Evolutionary conservation across 2,888 invertebrate genomes (phyloP).

Genomic region (Eilema griseolum): DNA sequence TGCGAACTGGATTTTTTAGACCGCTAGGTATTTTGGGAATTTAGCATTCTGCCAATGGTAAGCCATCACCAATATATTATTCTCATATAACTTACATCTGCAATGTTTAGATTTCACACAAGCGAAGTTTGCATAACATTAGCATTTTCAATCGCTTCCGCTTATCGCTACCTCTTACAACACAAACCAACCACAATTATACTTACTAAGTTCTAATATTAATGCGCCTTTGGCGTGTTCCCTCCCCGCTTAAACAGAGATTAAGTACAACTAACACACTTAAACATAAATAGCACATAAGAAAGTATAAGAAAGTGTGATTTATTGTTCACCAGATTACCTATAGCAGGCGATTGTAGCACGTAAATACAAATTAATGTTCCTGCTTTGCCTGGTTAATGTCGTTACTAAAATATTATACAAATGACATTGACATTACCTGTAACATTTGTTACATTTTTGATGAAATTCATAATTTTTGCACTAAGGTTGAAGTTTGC

Average conservation of each 20-base stretch:
- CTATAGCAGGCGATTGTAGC: constrained; percentile 46
- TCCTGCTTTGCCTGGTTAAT: constrained; percentile 28
- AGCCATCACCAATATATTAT: not conserved
- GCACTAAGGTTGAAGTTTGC: not conserved
- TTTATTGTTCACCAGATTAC: constrained; percentile 60
- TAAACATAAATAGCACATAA: constrained; percentile 48
- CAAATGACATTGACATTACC: constrained; percentile 6
- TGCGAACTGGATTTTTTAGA: not conserved
- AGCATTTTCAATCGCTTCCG: constrained; percentile 11
- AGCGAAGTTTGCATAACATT: not conserved
- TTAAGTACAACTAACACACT: constrained; percentile 73
- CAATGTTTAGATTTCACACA: no score
- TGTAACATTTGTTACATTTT: constrained; percentile 6
- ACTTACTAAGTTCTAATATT: constrained; percentile 76
- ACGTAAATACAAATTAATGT: constrained; percentile 39
- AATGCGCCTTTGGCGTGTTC: constrained; percentile 82
- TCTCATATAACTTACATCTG: not conserved
- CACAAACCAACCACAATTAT: constrained; percentile 43
- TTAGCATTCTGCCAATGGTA: no score
- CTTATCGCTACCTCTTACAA: constrained; percentile 36
- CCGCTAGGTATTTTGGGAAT: no score
- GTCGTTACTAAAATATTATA: constrained; percentile 13
- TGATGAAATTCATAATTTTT: constrained; percentile 3
- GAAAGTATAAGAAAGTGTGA: constrained; percentile 62
- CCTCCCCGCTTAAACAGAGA: constrained; percentile 72